These are phyloP conservation scores for Morphnarchus princeps DNA, from an alignment of 2,113 vertebrate genomes.

Conservation along the genomic window DNA sequence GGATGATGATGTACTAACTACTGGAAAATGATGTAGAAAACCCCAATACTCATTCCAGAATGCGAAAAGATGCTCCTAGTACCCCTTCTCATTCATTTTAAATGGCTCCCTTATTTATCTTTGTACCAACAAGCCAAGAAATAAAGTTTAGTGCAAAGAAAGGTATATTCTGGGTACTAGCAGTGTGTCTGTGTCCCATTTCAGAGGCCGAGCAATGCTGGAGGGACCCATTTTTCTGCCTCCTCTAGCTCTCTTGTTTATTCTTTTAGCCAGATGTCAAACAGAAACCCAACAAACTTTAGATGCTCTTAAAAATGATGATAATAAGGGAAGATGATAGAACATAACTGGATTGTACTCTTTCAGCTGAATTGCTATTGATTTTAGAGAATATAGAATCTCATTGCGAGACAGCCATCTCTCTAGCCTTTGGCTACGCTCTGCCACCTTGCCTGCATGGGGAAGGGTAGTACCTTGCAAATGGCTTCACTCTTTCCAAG, in stretches of 20 bases:
- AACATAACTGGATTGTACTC: background rate
- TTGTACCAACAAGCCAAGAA: background rate
- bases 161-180: background rate
- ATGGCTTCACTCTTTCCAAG: fast-evolving
- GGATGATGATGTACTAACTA: background rate
- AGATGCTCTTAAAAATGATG: conserved; percentile 1
- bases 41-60: background rate
- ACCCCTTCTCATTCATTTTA: background rate
- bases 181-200: background rate
- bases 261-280: conserved; percentile 5
- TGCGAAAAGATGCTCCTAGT: background rate
- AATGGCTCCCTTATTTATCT: background rate
- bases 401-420: background rate
- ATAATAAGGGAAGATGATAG: background rate
- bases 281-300: background rate
- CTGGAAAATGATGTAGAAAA: background rate
- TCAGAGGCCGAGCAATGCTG: background rate
- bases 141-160: background rate
- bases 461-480: background rate
- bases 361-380: conserved; percentile 1
- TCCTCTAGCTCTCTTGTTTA: background rate
- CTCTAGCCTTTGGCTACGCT: background rate
- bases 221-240: background rate
- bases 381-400: background rate
- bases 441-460: background rate